phyloP scores from a whole-genome alignment of 2,113 vertebrate genomes.

The Oplegnathus fasciatus region DNA sequence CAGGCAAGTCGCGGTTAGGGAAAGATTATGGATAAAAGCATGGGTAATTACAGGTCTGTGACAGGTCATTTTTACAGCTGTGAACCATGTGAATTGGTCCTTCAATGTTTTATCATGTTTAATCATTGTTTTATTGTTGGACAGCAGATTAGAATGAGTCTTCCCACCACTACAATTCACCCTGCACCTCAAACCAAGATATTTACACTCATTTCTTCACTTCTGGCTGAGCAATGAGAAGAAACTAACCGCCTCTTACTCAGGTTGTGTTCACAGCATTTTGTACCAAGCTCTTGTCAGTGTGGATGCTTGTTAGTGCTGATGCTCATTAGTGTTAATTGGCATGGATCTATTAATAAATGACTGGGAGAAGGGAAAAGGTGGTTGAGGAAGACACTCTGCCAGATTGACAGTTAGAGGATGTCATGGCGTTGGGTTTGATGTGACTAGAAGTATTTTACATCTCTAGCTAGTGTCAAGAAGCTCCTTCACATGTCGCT shows the following conservation, averaged over 20 bases:
- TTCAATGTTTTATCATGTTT: neutral
- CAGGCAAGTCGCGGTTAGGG: too few relatives aligned
- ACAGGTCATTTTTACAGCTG: neutral
- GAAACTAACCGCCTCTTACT: neutral
- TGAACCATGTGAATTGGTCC: neutral
- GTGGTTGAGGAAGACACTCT: slow-evolving; percentile 14
- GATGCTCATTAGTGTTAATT: slow-evolving; percentile 60
- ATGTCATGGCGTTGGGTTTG: slow-evolving; percentile 17
- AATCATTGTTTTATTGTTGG: neutral
- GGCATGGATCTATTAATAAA: slow-evolving; percentile 62
- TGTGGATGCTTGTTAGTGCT: slow-evolving; percentile 24
- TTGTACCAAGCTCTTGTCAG: slow-evolving; percentile 15
- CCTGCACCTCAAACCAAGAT: neutral
- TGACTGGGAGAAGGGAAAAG: slow-evolving; percentile 17
- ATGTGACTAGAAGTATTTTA: slow-evolving; percentile 22
- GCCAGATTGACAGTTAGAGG: slow-evolving; percentile 33
- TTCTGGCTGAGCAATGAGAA: slow-evolving; percentile 10
- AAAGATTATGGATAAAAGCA: neutral
- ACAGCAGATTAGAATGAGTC: neutral
- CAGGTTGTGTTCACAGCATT: slow-evolving; percentile 33
- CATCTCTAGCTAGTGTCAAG: slow-evolving; percentile 13
- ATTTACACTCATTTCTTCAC: neutral
- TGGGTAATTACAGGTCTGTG: neutral
- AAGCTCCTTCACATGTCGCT: slow-evolving; percentile 1
- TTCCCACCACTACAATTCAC: neutral